These are phyloP conservation scores for Saxidomus purpurata DNA, from an alignment of 1,140 invertebrate species.

Conservation along the genomic window DNA sequence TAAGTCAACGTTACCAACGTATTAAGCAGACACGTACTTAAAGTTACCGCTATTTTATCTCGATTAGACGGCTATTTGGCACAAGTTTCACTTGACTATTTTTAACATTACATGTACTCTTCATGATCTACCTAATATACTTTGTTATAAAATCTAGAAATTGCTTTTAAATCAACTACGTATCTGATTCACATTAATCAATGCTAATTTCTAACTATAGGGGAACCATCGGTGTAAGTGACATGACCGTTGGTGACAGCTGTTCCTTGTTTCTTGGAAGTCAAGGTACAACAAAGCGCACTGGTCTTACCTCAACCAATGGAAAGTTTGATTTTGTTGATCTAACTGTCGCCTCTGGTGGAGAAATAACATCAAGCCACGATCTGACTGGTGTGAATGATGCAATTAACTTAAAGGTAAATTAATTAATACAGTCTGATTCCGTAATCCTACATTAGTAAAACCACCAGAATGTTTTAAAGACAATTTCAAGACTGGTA, in stretches of 20 bases:
- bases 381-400: slow-evolving; percentile 64
- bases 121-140: no score
- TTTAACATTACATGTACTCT: no score
- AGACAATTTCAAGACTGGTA: no score
- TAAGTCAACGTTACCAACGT: slow-evolving; percentile 69
- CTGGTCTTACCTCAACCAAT: slow-evolving; percentile 45
- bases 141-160: no score
- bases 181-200: no score
- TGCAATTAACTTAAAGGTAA: slow-evolving; percentile 60
- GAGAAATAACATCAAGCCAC: slow-evolving; percentile 76
- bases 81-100: no score
- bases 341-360: slow-evolving; percentile 76
- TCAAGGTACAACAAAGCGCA: slow-evolving; percentile 67
- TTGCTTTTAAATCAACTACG: no score
- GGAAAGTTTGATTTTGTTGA: slow-evolving; percentile 70
- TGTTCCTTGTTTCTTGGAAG: slow-evolving; percentile 75
- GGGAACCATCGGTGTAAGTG: slow-evolving; percentile 76
- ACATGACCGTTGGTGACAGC: slow-evolving; percentile 73
- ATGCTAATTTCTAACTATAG: slow-evolving; percentile 64
- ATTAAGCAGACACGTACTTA: no score
- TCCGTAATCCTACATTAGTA: no score
- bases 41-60: no score
- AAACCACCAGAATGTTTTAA: no score
- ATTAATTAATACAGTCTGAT: not conserved
- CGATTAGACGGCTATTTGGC: no score